These are phyloP conservation scores for Geothlypis trichas DNA, from an alignment of 2,113 vertebrate genomes.

Conservation along the genomic window DNA sequence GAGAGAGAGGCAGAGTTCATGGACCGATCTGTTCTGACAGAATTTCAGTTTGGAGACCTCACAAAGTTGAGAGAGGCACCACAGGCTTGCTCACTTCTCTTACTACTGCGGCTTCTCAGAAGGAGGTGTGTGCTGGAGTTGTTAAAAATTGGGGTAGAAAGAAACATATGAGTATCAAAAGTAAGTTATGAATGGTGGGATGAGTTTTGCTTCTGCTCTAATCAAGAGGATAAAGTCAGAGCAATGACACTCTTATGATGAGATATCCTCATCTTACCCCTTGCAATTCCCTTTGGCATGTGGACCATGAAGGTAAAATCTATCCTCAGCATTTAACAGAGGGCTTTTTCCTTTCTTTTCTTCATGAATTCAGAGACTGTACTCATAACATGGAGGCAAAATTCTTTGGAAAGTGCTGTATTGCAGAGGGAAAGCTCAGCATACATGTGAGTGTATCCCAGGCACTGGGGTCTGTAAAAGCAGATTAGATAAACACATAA, in stretches of 20 bases:
- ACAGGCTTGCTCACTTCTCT: not conserved
- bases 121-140: not conserved
- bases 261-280: not conserved
- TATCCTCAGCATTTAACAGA: not conserved
- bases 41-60: not conserved
- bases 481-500: not conserved
- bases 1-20: not conserved
- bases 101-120: not conserved
- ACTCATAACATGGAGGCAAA: not conserved
- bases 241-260: rapidly evolving
- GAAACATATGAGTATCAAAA: not conserved
- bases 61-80: not conserved
- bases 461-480: not conserved
- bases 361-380: not conserved
- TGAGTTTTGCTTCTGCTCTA: not conserved
- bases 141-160: not conserved
- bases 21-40: not conserved
- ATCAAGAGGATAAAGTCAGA: not conserved
- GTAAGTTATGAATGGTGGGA: not conserved
- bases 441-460: not conserved
- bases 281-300: not conserved
- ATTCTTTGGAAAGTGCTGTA: not conserved
- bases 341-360: not conserved
- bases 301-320: not conserved
- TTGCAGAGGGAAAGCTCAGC: not conserved